These are phyloP conservation scores for Oryzias javanicus DNA, from an alignment of 2,113 vertebrate species.

Conservation along the genomic window DNA sequence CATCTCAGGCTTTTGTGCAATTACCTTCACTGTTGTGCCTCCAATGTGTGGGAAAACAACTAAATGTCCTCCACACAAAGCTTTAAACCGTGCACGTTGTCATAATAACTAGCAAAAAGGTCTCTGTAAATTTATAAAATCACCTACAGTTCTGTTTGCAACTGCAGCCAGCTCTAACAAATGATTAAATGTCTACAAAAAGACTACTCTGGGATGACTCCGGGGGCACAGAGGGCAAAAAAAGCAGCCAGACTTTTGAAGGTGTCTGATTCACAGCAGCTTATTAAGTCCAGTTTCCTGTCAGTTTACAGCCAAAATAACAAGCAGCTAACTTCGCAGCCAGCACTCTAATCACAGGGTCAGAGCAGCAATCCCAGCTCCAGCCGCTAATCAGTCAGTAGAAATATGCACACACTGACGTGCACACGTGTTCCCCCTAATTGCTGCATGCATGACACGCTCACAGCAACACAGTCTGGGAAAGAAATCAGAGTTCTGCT, in stretches of 20 bases:
- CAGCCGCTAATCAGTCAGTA: conserved; percentile 33
- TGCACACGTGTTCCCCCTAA: not conserved
- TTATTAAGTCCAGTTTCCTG: conserved; percentile 27
- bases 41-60: no score
- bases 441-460: not conserved
- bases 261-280: conserved; percentile 13
- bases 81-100: no score
- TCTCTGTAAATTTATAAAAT: no score
- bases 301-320: conserved; percentile 26
- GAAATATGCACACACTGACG: conserved; percentile 22
- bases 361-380: conserved; percentile 43
- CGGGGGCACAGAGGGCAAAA: conserved; percentile 5
- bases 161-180: no score
- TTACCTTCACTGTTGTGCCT: no score
- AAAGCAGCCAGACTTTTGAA: not conserved
- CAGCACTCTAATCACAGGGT: conserved; percentile 42
- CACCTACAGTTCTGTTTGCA: no score
- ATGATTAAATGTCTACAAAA: conserved; percentile 26
- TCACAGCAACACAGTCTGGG: not conserved
- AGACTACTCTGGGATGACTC: not conserved
- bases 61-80: no score
- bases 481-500: not conserved
- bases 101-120: no score
- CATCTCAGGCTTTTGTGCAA: no score
- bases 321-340: conserved; percentile 33